A percentile compares a stretch with the other conserved stretches of the same genome.
phyloP scores from a whole-genome alignment of 2,797 vertebrate species.

The Thamnophis elegans region DNA sequence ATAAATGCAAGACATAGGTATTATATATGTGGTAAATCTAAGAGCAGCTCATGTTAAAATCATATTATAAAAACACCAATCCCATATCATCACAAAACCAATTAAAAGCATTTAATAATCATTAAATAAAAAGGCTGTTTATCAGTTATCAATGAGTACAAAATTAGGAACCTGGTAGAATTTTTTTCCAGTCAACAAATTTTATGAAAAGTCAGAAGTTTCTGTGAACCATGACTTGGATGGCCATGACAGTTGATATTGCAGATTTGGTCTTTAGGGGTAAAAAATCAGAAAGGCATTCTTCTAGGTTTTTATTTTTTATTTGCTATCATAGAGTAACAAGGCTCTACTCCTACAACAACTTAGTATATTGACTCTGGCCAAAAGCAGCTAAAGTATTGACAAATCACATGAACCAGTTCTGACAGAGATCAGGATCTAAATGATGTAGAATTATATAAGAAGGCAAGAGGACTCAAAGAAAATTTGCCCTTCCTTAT shows the following conservation, averaged over 20 bases:
- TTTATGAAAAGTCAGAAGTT: background rate
- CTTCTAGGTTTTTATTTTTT: background rate
- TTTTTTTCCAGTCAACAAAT: background rate
- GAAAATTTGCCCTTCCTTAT: slow-evolving; percentile 65
- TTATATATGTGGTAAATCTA: slow-evolving; percentile 41
- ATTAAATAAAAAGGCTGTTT: slow-evolving; percentile 6
- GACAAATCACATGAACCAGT: slow-evolving; percentile 59
- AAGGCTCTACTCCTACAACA: background rate
- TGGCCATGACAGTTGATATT: background rate
- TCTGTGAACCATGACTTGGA: background rate
- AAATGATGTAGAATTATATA: slow-evolving; percentile 60
- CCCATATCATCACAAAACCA: background rate
- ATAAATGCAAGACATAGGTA: slow-evolving; percentile 3
- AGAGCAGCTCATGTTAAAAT: slow-evolving; percentile 19
- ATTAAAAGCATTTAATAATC: slow-evolving; percentile 12
- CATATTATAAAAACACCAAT: background rate
- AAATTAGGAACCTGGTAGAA: background rate
- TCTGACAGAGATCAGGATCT: slow-evolving; percentile 59
- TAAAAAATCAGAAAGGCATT: background rate
- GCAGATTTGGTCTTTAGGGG: background rate
- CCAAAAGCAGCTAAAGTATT: slow-evolving; percentile 58
- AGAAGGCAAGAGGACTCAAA: slow-evolving; percentile 60
- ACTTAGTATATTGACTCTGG: slow-evolving; percentile 47
- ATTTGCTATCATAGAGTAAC: background rate
- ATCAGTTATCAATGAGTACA: slow-evolving; percentile 21